A percentile compares a stretch with the other conserved stretches of the same genome.
Conservation (phyloP, 2,888 invertebrate genomes). For the Tenodera sinensis region DNA sequence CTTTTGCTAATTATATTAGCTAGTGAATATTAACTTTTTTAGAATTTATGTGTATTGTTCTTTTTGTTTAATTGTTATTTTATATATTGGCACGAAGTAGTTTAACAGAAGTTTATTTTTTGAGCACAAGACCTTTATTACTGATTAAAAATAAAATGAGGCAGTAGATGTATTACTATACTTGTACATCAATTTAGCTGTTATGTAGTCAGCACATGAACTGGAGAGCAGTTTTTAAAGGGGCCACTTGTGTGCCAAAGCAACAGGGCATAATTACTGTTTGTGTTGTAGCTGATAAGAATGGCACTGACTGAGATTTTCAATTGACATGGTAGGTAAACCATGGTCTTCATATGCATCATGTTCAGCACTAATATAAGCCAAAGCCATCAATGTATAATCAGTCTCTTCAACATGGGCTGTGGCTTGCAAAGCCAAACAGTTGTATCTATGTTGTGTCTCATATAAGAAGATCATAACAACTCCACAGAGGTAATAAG, state of each 20-base stretch:
- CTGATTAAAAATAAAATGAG: not conserved
- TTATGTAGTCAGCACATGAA: not conserved
- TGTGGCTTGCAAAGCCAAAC: not conserved
- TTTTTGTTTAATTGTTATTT: not conserved
- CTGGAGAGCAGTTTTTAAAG: not conserved
- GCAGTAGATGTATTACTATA: not conserved
- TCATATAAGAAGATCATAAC: not conserved
- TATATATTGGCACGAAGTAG: not conserved
- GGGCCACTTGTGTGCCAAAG: not conserved
- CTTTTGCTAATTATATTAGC: not conserved
- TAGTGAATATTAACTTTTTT: not conserved
- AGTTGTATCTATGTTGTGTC: not conserved
- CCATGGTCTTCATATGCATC: not conserved
- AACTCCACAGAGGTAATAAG: not conserved
- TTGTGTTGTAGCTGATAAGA: not conserved
- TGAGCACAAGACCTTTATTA: not conserved
- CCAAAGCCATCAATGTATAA: too few relatives aligned
- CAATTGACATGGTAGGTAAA: not conserved
- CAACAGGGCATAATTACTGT: not conserved
- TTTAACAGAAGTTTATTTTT: not conserved
- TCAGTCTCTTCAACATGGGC: not conserved
- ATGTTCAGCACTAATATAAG: not conserved
- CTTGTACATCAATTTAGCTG: not conserved
- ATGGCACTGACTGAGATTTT: not conserved
- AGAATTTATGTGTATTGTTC: not conserved